A percentile compares a stretch with the other conserved stretches of the same genome.
Conservation (phyloP, 2,113 vertebrate genomes). For the Tringa solitaria region DNA sequence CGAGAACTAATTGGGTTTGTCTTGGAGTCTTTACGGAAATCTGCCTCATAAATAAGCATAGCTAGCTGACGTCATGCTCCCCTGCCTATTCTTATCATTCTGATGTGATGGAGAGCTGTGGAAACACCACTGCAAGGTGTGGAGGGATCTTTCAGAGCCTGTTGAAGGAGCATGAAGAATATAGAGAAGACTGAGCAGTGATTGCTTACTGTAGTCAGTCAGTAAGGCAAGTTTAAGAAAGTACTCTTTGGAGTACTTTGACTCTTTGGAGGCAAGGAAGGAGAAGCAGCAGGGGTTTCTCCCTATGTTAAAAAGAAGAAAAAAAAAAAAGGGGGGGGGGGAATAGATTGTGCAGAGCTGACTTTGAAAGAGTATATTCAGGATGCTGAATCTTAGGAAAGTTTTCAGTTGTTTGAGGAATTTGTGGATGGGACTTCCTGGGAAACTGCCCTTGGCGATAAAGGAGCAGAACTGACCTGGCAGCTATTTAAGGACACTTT, state of each 20-base stretch:
- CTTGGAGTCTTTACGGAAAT: background rate
- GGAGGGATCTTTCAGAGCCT: background rate
- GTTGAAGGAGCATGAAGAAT: background rate
- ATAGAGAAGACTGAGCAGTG: background rate
- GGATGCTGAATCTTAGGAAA: background rate
- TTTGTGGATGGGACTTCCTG: background rate
- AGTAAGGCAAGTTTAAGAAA: background rate
- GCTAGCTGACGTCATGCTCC: background rate
- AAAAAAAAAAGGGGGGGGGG: too few species aligned
- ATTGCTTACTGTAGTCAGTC: background rate
- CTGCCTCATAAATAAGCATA: background rate
- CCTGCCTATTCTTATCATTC: background rate
- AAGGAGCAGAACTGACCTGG: background rate
- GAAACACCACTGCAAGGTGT: background rate
- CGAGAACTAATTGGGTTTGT: background rate
- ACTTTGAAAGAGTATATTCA: background rate
- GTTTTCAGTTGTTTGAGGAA: background rate
- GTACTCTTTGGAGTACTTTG: too few species aligned
- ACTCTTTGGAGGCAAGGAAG: background rate
- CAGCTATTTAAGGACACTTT: background rate
- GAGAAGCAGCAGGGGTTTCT: background rate
- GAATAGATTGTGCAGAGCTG: background rate
- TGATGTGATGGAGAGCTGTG: background rate
- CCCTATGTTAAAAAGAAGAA: background rate
- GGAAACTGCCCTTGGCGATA: background rate